phyloP scores from a whole-genome alignment of 1,140 invertebrate genomes.

The Portunus trituberculatus region DNA sequence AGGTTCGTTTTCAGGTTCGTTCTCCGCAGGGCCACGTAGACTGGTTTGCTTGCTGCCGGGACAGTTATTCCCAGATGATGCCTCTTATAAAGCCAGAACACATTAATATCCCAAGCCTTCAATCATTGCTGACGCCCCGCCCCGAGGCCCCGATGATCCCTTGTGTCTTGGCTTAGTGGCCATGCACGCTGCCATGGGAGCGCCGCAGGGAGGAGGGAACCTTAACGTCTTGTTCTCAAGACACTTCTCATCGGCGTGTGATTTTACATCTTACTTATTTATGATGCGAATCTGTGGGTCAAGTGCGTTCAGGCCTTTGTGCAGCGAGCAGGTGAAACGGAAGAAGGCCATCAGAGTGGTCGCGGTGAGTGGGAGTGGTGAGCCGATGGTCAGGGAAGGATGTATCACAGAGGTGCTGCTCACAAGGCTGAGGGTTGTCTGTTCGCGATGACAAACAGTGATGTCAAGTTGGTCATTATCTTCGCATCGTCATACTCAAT shows the following conservation, averaged over 20 bases:
- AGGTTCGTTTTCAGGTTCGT: not conserved
- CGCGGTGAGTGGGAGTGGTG: no score
- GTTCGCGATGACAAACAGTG: not conserved
- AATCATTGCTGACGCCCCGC: not conserved
- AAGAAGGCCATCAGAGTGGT: no score
- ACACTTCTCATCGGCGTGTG: no score
- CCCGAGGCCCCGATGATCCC: not conserved
- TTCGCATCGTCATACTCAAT: no score
- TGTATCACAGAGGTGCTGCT: no score
- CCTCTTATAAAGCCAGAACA: not conserved
- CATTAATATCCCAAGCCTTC: not conserved
- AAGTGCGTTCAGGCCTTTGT: no score
- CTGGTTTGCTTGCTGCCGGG: not conserved
- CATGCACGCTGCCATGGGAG: not conserved
- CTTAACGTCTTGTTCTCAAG: not conserved
- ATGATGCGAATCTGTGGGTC: no score
- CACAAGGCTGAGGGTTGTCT: no score
- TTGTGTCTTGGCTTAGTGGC: not conserved
- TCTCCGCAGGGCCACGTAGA: not conserved
- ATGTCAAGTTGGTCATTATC: not conserved
- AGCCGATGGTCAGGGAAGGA: no score
- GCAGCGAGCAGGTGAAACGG: no score
- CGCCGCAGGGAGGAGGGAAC: not conserved
- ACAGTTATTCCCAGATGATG: not conserved
- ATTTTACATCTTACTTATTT: no score